Conservation (phyloP, 2,888 invertebrate species). For the Stenolophus ochropezus region DNA sequence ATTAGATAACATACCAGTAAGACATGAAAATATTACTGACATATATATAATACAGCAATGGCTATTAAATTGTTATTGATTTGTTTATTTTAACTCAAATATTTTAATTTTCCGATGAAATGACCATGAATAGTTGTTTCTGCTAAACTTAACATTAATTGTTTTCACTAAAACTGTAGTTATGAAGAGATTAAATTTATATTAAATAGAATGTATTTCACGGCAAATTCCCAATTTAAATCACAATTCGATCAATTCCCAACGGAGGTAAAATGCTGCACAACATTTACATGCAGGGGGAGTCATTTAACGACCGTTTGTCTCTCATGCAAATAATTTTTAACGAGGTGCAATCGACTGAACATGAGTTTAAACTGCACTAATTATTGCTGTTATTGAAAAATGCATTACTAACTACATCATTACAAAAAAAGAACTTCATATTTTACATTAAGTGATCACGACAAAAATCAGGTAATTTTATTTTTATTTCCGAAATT, state of each 20-base stretch:
- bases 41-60: no score
- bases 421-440: background rate
- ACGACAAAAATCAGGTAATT: background rate
- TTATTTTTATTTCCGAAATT: background rate
- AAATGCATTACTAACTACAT: slow-evolving; percentile 14
- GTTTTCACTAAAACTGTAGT: background rate
- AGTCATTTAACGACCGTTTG: slow-evolving; percentile 25
- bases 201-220: slow-evolving; percentile 1
- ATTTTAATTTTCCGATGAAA: background rate
- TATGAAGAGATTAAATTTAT: slow-evolving; percentile 1
- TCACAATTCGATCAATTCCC: slow-evolving; percentile 9
- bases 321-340: slow-evolving; percentile 43
- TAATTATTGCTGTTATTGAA: slow-evolving; percentile 35
- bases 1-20: no score
- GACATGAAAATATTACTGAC: no score
- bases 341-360: slow-evolving; percentile 33
- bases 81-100: no score
- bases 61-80: no score
- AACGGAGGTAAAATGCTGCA: background rate
- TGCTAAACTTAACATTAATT: background rate
- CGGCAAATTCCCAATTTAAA: slow-evolving; percentile 27
- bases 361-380: slow-evolving; percentile 24
- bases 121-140: background rate
- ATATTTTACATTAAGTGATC: background rate
- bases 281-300: slow-evolving; percentile 20